A percentile compares a stretch with the other conserved stretches of the same genome.
Conservation (phyloP, 2,797 vertebrate species). For the Leontopithecus rosalia region DNA sequence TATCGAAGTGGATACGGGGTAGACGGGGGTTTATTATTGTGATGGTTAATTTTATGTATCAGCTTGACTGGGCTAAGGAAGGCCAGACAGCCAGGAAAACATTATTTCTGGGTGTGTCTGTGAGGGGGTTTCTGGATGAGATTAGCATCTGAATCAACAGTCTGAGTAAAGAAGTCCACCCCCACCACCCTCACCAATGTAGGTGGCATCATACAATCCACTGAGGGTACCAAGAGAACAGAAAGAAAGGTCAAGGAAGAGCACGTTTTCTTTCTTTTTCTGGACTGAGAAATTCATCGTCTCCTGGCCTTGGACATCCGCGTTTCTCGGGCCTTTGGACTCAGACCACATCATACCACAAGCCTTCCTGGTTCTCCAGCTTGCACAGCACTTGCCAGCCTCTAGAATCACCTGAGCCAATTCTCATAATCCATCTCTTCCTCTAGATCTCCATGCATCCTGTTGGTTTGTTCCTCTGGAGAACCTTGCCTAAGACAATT, state of each 20-base stretch:
- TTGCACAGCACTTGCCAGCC: not conserved
- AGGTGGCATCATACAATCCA: not conserved
- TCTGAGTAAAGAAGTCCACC: not conserved
- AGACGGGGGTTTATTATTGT: not conserved
- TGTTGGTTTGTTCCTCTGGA: not conserved
- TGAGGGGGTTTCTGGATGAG: not conserved
- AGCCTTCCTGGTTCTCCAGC: not conserved
- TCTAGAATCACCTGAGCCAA: not conserved
- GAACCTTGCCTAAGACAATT: not conserved
- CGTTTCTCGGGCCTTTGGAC: not conserved
- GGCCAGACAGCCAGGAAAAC: not conserved
- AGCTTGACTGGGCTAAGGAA: not conserved
- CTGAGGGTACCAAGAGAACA: not conserved
- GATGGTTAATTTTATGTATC: not conserved
- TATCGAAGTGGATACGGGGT: not conserved
- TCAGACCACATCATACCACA: not conserved
- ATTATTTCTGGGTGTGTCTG: not conserved
- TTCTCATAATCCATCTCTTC: not conserved
- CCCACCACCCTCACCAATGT: not conserved
- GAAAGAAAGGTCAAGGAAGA: not conserved
- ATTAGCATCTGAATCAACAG: not conserved
- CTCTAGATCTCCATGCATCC: not conserved
- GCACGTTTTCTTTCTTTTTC: not conserved
- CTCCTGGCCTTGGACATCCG: not conserved
- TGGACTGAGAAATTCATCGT: not conserved